Base-by-base conservation (phyloP, 2,888 invertebrate genomes). In the Brenthis hecate region DNA sequence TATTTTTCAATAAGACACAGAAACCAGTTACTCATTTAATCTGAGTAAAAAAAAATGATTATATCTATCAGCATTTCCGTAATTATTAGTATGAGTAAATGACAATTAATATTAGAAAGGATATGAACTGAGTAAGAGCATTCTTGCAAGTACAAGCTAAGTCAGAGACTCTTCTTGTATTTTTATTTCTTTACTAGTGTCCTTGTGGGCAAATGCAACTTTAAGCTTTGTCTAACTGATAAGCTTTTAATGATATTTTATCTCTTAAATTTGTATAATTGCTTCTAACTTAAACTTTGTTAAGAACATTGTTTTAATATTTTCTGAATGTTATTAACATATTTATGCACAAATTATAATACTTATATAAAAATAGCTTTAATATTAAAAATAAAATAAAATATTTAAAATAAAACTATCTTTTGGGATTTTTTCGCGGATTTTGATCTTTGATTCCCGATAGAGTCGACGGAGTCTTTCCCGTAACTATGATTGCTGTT, bases 131-230 rank as follows among this genome's bases (percentile, higher is more conserved):
- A 60, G 19, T 48, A 28, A 16, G 28, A 61, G n/a, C 4, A 51
- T 32, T 61, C 13, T 51, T 51, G 14, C 16, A 4, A 16, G 4
- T 36, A 13, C 53, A 11, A 60, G 23, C 11, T 53, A 62, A 19
- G 6, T 19, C 6, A 16, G 14, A 32, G 70, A 19, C 75, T 65
- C 74, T 80, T 90, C 89, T 74, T 87, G 86, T 71, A 51, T 55
- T 58, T 75, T 50, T 87, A 85, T 66, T 74, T 87, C 84, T 78
- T 66, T 71, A 77, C 16, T 13, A 11, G 75, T 83, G 91, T 89
- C 92, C 92, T 92, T 92, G 92, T 77, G 80, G 75, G 86, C 89
- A 86, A 90, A 89, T 89, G 88, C 88, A 89, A 81, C 78, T 75
- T 75, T 75, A 86, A 85, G 88, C 90, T 91, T 92, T 90, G 90